Conservation (phyloP, 2,888 invertebrate genomes). For the Ypsolopha sequella region DNA sequence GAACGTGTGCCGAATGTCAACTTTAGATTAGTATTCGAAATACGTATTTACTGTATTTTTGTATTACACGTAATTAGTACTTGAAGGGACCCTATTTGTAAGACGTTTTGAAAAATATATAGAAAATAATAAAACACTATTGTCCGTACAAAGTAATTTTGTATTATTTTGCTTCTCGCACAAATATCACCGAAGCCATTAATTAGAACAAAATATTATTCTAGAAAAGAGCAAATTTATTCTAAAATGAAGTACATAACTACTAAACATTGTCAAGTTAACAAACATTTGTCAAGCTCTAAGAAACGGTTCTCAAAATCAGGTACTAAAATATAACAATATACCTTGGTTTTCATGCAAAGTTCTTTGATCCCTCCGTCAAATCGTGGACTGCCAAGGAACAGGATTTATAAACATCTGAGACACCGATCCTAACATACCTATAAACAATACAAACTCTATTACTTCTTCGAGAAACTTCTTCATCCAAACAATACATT, state of each 20-base stretch:
- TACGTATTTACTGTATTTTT: conserved; percentile 12
- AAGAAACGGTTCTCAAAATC: too few species aligned
- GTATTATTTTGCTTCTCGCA: conserved; percentile 24
- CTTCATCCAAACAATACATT: too few species aligned
- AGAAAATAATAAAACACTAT: conserved; percentile 9
- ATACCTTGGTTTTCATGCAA: background rate
- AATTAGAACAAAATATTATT: conserved; percentile 26
- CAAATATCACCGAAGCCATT: too few species aligned
- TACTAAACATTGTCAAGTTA: conserved; percentile 5
- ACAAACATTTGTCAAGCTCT: background rate
- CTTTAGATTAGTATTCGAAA: background rate
- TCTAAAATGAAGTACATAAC: conserved; percentile 32
- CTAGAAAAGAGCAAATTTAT: conserved; percentile 36
- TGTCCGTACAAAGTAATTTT: conserved; percentile 1
- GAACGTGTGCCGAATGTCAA: conserved; percentile 1
- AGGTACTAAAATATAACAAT: conserved; percentile 4
- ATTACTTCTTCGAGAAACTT: too few species aligned
- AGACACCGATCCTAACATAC: conserved; percentile 75
- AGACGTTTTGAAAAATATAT: conserved; percentile 16
- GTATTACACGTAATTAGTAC: conserved; percentile 21
- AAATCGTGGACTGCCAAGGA: conserved; percentile 71
- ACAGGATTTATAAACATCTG: conserved; percentile 75
- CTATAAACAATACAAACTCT: conserved; percentile 33
- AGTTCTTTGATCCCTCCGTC: conserved; percentile 12
- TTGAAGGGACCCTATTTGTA: conserved; percentile 43